phyloP scores from a whole-genome alignment of 2,113 vertebrate genomes.

The Hylia prasina region DNA sequence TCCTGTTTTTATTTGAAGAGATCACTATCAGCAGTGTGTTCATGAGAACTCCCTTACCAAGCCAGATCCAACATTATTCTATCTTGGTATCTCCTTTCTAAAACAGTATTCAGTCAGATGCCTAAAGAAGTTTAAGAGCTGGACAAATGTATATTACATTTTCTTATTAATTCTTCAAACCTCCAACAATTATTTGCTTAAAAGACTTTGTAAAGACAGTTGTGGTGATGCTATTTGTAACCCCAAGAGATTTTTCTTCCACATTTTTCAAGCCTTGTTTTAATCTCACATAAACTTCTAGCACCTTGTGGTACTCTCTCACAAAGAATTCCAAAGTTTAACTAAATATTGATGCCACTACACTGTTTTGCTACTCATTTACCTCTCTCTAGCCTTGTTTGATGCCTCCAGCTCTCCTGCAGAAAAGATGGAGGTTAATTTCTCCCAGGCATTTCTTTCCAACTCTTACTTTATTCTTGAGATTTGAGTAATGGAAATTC shows the following conservation, averaged over 20 bases:
- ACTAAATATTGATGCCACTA: background rate
- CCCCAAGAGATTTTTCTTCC: background rate
- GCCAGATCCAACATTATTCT: background rate
- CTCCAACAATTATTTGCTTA: background rate
- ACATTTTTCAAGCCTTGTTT: background rate
- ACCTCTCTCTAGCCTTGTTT: background rate
- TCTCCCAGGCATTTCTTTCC: background rate
- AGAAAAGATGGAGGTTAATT: background rate
- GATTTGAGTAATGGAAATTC: constrained; percentile 18
- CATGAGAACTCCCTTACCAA: background rate
- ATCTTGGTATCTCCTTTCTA: background rate
- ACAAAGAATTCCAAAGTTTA: background rate
- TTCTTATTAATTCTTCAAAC: background rate
- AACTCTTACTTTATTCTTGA: background rate
- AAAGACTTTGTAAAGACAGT: background rate
- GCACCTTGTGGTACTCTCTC: background rate
- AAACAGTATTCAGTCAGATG: background rate
- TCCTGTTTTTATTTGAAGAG: background rate
- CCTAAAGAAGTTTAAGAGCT: background rate
- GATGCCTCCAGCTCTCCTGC: background rate
- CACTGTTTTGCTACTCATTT: background rate
- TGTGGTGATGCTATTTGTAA: background rate
- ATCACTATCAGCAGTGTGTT: background rate
- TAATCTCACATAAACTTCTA: background rate
- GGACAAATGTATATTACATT: background rate